Evolutionary conservation across 2,797 vertebrate genomes (phyloP), one percentile per base, ranked within the genome.

Genomic region (Dallia pectoralis): DNA sequence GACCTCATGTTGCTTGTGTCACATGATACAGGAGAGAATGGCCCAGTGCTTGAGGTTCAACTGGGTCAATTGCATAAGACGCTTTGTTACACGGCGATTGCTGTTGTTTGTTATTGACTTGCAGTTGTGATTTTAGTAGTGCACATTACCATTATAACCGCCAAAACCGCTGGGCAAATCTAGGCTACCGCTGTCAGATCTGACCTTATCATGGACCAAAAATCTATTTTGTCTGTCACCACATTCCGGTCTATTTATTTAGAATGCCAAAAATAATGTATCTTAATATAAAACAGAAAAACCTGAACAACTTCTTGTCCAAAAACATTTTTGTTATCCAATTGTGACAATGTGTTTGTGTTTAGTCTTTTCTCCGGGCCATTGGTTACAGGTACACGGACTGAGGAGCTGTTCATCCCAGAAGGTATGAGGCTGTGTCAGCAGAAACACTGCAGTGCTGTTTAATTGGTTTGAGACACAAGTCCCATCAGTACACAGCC

Each of bases 1-100:
- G 59, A 25, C 49, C 51, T 67, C 47, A 66, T 61, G 64, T 44
- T 74, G 36, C 61, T 29, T 16, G 25, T 63, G 27, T 63, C 25
- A 32, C 18, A 36, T 18, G 63, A 40, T 4, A 22, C 63, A 33
- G 32, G 4, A 29, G 27, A 32, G 27, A 63, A 63, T 63, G 16
- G 14, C 32, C 29, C 29, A 62, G 9, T 14, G 12, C 22, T 44
- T 12, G 1, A 44, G 2, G 40, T 19, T 32, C 6, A 63, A 32
- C 29, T 67, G 53, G 65, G 69, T 72, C 25, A 22, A 64, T 56
- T 12, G 11, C n/a, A 1, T 19, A 19, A n/a, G 51, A 22, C 53
- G 25, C 9, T 9, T 56, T n/a, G 53, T 18, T 56, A 56, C 53
- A 56, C 9, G 53, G 53, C 4, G n/a, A 4, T 22, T 18, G 22